phyloP scores from a whole-genome alignment of 2,888 invertebrate genomes.

The Leptopilina syphax region DNA sequence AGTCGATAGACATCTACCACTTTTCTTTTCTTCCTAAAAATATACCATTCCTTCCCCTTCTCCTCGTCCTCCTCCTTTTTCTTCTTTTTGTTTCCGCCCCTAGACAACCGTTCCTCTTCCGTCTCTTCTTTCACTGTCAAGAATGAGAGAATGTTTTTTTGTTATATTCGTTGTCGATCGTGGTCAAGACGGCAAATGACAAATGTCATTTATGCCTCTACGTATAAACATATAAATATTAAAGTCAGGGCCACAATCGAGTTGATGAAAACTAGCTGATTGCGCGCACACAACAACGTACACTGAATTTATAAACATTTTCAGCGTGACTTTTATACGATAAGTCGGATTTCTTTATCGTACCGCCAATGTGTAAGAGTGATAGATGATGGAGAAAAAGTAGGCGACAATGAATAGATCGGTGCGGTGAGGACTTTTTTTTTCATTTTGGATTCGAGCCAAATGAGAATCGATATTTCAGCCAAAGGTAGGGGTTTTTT shows the following conservation, averaged over 20 bases:
- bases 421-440: too few species aligned
- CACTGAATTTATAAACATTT: constrained; percentile 31
- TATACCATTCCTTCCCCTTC: background rate
- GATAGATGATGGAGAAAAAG: constrained; percentile 17
- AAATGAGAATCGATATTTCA: background rate
- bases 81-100: background rate
- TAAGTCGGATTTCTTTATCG: constrained; percentile 24
- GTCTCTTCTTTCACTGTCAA: constrained; percentile 43
- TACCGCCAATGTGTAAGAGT: constrained; percentile 21
- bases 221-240: background rate
- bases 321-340: constrained; percentile 5
- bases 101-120: background rate
- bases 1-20: too few species aligned
- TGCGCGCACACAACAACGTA: constrained; percentile 39
- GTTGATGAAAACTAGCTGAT: constrained; percentile 25
- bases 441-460: background rate
- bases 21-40: too few species aligned
- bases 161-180: constrained; percentile 44
- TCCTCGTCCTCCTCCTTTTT: background rate
- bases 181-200: constrained; percentile 54
- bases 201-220: constrained; percentile 31
- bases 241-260: constrained; percentile 36
- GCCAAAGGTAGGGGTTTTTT: background rate
- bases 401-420: background rate
- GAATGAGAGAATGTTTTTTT: constrained; percentile 32